Percentiles rank a stretch among this genome's conserved stretches.
These are phyloP conservation scores for Poecilia velifera DNA, from an alignment of 2,797 vertebrate genomes.

Conservation along the genomic window DNA sequence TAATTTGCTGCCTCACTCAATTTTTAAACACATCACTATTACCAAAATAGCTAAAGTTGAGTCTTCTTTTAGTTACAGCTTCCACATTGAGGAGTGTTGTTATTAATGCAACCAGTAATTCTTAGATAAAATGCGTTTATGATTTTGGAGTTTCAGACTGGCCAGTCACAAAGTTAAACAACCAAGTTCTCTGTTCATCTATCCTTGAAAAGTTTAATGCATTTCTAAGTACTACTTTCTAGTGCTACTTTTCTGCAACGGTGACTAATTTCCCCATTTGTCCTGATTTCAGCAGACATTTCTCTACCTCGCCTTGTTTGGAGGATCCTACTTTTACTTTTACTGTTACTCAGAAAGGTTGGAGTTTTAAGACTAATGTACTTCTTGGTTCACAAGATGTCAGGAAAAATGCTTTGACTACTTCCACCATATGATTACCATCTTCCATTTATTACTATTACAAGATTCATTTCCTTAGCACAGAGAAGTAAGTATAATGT, in stretches of 20 bases:
- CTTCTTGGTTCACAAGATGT: constrained; percentile 20
- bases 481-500: constrained; percentile 25
- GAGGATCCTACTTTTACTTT: constrained; percentile 67
- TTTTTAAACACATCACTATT: not conserved
- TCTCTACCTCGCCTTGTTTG: constrained; percentile 84
- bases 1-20: not conserved
- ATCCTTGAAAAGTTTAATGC: not conserved
- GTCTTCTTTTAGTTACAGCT: not conserved
- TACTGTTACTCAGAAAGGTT: constrained; percentile 85
- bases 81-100: not conserved
- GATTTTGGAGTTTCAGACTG: not conserved
- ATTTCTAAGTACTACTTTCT: not conserved
- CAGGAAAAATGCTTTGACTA: constrained; percentile 19
- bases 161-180: not conserved
- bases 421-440: constrained; percentile 28
- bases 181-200: not conserved
- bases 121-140: not conserved
- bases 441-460: constrained; percentile 43
- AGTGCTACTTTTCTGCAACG: not conserved
- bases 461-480: constrained; percentile 22
- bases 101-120: not conserved
- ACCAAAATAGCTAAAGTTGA: not conserved
- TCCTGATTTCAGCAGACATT: constrained; percentile 78
- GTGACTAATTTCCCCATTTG: not conserved
- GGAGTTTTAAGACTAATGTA: constrained; percentile 61